Conservation (phyloP, 2,113 vertebrate species). For the Illadopsis cleaveri region DNA sequence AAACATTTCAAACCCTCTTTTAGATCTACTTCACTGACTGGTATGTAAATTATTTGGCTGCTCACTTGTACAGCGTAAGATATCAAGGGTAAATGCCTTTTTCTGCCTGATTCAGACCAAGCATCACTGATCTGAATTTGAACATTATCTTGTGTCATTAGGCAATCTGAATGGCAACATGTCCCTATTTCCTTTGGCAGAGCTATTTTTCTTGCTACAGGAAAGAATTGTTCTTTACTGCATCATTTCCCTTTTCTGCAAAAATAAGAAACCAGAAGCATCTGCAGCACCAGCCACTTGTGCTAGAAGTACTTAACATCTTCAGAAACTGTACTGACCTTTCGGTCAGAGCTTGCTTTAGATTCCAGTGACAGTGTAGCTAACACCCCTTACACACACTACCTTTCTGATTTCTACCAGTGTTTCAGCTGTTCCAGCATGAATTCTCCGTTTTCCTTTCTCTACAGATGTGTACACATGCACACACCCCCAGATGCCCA, state of each 20-base stretch:
- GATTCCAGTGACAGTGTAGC: neutral
- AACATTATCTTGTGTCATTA: neutral
- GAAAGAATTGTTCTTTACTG: neutral
- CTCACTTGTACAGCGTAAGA: neutral
- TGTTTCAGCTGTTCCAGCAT: neutral
- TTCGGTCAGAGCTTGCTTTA: neutral
- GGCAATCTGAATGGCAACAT: neutral
- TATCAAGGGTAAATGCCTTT: neutral
- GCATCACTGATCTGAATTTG: conserved; percentile 5
- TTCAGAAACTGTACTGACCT: neutral
- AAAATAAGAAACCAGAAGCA: neutral
- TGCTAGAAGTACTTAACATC: neutral
- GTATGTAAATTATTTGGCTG: neutral
- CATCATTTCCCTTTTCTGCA: neutral
- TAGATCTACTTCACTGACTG: neutral
- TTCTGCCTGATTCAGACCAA: neutral
- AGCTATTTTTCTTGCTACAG: neutral
- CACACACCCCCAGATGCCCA: neutral
- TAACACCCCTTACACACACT: neutral
- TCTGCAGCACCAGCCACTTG: neutral
- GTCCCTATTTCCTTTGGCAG: neutral
- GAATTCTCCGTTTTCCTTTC: neutral
- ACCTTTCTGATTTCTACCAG: neutral
- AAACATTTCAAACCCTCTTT: neutral
- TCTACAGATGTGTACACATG: rapidly evolving